phyloP scores from a whole-genome alignment of 2,113 vertebrate species.

The Merops nubicus region DNA sequence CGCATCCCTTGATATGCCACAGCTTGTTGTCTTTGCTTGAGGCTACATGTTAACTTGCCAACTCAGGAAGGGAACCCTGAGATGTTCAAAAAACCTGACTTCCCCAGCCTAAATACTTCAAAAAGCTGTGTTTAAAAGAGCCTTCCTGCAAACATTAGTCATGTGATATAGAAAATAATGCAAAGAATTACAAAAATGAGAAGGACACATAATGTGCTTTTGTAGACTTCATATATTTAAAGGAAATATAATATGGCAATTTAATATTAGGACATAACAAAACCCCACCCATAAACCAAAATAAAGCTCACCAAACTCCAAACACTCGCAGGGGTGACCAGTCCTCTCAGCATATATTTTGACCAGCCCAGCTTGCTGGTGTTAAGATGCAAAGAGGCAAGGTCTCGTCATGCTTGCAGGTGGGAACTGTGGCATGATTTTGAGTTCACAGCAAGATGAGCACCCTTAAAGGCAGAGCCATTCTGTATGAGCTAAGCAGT shows the following conservation, averaged over 20 bases:
- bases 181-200: neutral
- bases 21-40: constrained; percentile 19
- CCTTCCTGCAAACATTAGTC: constrained; percentile 19
- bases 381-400: neutral
- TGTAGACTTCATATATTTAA: neutral
- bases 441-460: neutral
- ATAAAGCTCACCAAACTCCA: neutral
- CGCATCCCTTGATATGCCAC: neutral
- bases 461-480: neutral
- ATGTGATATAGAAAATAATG: neutral
- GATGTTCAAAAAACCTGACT: neutral
- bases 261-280: neutral
- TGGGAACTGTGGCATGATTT: neutral
- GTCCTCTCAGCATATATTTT: neutral
- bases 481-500: neutral
- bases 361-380: neutral
- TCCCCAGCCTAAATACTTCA: neutral
- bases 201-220: neutral
- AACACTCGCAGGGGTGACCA: neutral
- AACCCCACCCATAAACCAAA: neutral
- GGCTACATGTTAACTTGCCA: constrained; percentile 32
- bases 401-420: rapidly evolving
- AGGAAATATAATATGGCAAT: neutral
- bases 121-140: neutral
- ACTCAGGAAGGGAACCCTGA: neutral